Conservation (phyloP, 2,888 invertebrate genomes). For the Macaria notata region DNA sequence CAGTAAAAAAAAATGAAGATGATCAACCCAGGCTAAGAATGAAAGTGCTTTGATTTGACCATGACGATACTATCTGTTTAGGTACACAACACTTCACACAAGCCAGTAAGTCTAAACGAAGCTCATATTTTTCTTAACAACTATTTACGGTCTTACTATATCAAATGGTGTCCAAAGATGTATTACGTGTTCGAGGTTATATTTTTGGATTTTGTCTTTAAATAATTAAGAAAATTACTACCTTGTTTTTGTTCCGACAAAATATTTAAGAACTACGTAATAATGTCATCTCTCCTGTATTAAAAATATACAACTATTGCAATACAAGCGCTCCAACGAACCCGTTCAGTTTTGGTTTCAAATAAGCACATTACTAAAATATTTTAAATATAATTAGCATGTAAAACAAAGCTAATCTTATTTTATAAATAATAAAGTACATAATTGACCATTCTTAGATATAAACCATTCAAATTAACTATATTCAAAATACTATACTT, state of each 20-base stretch:
- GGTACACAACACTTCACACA: conserved; percentile 72
- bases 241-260: neutral
- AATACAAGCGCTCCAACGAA: conserved; percentile 25
- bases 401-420: conserved; percentile 57
- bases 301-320: conserved; percentile 11
- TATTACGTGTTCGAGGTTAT: neutral
- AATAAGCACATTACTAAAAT: conserved; percentile 5
- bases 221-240: neutral
- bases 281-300: neutral
- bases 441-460: conserved; percentile 80
- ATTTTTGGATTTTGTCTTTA: neutral
- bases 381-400: conserved; percentile 40
- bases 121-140: conserved; percentile 80
- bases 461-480: conserved; percentile 78
- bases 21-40: conserved; percentile 34
- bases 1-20: conserved; percentile 9
- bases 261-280: conserved; percentile 13
- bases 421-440: conserved; percentile 64
- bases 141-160: conserved; percentile 65
- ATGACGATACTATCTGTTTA: conserved; percentile 56
- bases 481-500: conserved; percentile 72
- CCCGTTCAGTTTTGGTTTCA: conserved; percentile 2
- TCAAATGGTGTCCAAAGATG: conserved; percentile 8
- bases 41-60: conserved; percentile 44
- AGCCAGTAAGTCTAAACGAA: conserved; percentile 80